phyloP scores from a whole-genome alignment of 1,140 invertebrate genomes.

The Atta texana region DNA sequence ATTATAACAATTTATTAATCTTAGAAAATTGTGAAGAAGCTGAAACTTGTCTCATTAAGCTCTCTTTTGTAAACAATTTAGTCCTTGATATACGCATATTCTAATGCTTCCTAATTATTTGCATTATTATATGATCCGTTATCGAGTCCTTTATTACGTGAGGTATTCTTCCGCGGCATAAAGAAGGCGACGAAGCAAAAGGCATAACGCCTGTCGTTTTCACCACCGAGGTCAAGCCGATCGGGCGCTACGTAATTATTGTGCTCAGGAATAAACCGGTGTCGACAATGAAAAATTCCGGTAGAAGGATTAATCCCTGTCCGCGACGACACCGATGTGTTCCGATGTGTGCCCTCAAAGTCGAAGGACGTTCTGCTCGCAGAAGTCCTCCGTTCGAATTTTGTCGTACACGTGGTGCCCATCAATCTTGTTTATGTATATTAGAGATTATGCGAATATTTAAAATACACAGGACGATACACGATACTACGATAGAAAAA shows the following conservation, averaged over 20 bases:
- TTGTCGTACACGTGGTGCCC: slow-evolving; percentile 66
- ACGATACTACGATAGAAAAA: slow-evolving; percentile 64
- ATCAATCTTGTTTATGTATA: slow-evolving; percentile 77
- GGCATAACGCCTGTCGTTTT: slow-evolving; percentile 63
- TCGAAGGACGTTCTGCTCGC: slow-evolving; percentile 33
- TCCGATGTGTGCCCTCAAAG: slow-evolving; percentile 6
- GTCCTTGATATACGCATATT: background rate
- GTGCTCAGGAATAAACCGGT: slow-evolving; percentile 53
- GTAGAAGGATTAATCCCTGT: slow-evolving; percentile 70
- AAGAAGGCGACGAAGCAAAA: slow-evolving; percentile 21
- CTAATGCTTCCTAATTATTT: slow-evolving; percentile 31
- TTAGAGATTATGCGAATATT: slow-evolving; percentile 70
- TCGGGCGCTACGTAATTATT: slow-evolving; percentile 70
- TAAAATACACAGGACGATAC: slow-evolving; percentile 66
- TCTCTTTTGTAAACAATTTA: background rate
- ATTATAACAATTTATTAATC: slow-evolving; percentile 12
- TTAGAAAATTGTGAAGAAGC: background rate
- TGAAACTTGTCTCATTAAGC: background rate
- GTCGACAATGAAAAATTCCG: slow-evolving; percentile 75
- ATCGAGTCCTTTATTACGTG: slow-evolving; percentile 41
- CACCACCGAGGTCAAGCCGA: slow-evolving; percentile 60
- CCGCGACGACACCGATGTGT: slow-evolving; percentile 54
- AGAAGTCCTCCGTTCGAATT: slow-evolving; percentile 69
- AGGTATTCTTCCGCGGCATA: slow-evolving; percentile 38
- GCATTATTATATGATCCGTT: slow-evolving; percentile 28